Evolutionary conservation across 64 coral and sea anemone genomes (phyloP), one percentile per base, ranked within the genome.

Genomic region (Cladopsammia gracilis): DNA sequence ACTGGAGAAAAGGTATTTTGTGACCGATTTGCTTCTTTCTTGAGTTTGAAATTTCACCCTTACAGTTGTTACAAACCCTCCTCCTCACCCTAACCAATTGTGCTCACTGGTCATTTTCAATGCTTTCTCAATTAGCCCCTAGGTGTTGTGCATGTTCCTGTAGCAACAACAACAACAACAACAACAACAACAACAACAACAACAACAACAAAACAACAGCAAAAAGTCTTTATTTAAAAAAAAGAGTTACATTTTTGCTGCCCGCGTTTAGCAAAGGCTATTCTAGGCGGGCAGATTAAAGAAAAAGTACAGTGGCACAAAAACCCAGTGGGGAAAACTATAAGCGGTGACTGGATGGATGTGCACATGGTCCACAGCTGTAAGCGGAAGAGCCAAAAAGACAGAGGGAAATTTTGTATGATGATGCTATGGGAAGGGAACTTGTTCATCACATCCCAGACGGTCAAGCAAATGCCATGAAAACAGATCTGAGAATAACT

Each of bases 401-500:
- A 34, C 34, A 2, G 67, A 2, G 67, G 49, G 59, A 70, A 65
- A 78, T 82, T 10, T 46, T 92, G 5, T 2, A 92, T 48, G 43
- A n/a, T n/a, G n/a, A 92, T 24, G 79, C 90, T 71, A 19, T 92
- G 24, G 77, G 90, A 15, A 92, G 84, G 56, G 67, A 92, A 44
- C 67, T 92, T 25, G 90, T 92, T 22, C 70, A 85, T n/a, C 51
- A 85, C 56, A 92, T 92, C 71, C 79, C 78, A 8, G 70, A 92
- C 25, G 89, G 76, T 54, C 71, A 94, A 34, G 60, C 82, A 11
- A 82, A 76, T 47, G 77, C 87, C 34, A 89, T 89, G 86, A 94
- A 94, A 56, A 54, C 61, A n/a, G 45, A 87, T 15, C 71, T 86
- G 25, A 85, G 92, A 48, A 64, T 94, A 64, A 76, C 92, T 7